phyloP scores from a whole-genome alignment of 2,888 invertebrate genomes.

The Nycteola revayana region DNA sequence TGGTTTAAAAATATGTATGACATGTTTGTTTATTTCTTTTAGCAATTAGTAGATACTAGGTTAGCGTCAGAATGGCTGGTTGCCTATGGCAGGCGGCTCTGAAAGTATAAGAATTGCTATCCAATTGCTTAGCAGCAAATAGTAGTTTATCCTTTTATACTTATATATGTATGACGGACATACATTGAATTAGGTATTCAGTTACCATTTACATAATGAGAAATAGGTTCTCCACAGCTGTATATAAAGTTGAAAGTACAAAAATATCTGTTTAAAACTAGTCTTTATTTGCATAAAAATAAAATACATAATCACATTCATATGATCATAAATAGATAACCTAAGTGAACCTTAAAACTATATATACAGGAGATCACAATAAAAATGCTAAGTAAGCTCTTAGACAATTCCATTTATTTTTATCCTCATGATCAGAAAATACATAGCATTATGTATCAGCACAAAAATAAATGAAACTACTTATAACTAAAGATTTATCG shows the following conservation, averaged over 20 bases:
- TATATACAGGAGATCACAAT: constrained; percentile 63
- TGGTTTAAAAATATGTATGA: no score
- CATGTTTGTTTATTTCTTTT: no score
- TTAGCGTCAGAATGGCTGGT: no score
- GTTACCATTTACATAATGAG: no score
- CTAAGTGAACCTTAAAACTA: constrained; percentile 27
- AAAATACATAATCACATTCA: constrained; percentile 41
- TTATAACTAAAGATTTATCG: constrained; percentile 78
- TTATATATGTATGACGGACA: no score
- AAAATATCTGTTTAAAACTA: constrained; percentile 34
- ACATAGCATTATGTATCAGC: constrained; percentile 37
- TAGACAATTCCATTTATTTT: constrained; percentile 77
- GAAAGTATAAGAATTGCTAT: no score
- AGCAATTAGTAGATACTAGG: no score
- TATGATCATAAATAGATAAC: constrained; percentile 30
- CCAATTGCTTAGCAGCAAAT: no score
- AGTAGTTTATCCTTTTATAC: no score
- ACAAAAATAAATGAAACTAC: constrained; percentile 78
- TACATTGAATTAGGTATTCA: no score
- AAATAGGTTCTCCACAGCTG: no score
- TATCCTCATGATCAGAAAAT: constrained; percentile 44
- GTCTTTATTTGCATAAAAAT: constrained; percentile 65
- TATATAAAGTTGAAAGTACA: constrained; percentile 23
- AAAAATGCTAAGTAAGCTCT: constrained; percentile 56
- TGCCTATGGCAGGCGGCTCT: no score